Percentiles rank a stretch among this genome's conserved stretches.
phyloP scores from a whole-genome alignment of 2,113 vertebrate species.

The Bettongia penicillata region DNA sequence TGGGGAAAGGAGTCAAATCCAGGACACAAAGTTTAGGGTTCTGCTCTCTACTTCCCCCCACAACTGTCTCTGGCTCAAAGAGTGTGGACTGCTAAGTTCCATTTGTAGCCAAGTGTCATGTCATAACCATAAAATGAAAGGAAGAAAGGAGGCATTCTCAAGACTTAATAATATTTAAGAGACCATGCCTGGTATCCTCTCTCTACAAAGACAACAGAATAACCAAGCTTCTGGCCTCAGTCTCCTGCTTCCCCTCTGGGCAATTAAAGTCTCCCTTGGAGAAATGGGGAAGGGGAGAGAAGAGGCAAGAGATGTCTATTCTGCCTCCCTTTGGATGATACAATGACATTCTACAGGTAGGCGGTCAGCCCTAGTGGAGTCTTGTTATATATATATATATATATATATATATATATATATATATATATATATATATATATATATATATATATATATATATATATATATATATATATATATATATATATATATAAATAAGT shows the following conservation, averaged over 20 bases:
- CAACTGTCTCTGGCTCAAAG: background rate
- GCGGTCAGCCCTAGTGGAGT: background rate
- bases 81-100: background rate
- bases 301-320: background rate
- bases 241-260: no score
- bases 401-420: background rate
- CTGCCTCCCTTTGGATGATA: background rate
- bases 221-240: no score
- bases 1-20: background rate
- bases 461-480: background rate
- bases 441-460: background rate
- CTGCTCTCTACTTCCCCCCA: background rate
- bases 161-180: background rate
- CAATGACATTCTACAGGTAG: background rate
- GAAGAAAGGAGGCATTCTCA: background rate
- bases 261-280: background rate
- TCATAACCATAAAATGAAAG: background rate
- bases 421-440: background rate
- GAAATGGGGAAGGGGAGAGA: background rate
- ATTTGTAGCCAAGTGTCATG: background rate
- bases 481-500: background rate
- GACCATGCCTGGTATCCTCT: background rate
- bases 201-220: no score
- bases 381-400: background rate
- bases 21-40: background rate